Percentiles rank a stretch among this genome's conserved stretches.
Conservation (phyloP, 2,888 invertebrate genomes). For the Lepeophtheirus nordmannii region DNA sequence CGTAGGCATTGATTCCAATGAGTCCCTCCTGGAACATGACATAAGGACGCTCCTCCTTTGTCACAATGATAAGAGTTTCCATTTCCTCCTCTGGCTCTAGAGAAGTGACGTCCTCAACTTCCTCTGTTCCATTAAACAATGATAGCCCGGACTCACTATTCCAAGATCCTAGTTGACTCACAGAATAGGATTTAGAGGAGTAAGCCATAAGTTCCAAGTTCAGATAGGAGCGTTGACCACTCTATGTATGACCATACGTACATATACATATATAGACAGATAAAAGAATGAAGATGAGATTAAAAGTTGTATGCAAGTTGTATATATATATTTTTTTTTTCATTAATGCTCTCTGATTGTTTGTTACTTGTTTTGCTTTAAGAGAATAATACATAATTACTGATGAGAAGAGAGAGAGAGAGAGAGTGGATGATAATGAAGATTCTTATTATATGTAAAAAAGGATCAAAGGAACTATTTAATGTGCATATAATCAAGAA, state of each 20-base stretch:
- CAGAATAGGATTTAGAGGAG: not conserved
- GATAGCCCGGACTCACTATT: not conserved
- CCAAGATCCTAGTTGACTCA: slow-evolving; percentile 11
- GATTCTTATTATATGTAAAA: too few species aligned
- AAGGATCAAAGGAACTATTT: too few species aligned
- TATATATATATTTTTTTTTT: too few species aligned
- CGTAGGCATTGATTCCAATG: slow-evolving; percentile 44
- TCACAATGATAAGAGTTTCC: slow-evolving; percentile 25
- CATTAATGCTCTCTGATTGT: too few species aligned
- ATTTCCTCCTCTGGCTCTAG: not conserved
- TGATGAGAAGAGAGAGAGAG: too few species aligned
- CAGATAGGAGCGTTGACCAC: slow-evolving; percentile 24
- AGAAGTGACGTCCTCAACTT: not conserved
- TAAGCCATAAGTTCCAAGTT: slow-evolving; percentile 8
- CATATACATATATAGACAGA: not conserved
- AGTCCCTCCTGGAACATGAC: slow-evolving; percentile 32
- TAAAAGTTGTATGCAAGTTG: not conserved
- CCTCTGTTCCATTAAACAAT: not conserved
- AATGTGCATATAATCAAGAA: too few species aligned
- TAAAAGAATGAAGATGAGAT: not conserved
- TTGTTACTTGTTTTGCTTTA: too few species aligned
- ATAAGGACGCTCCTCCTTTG: slow-evolving; percentile 30
- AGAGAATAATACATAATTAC: too few species aligned
- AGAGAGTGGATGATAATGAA: too few species aligned
- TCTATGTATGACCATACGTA: slow-evolving; percentile 24